Percentiles rank a stretch among this genome's conserved stretches.
These are phyloP conservation scores for Norana najaformis DNA, from an alignment of 2,888 invertebrate genomes.

Conservation along the genomic window DNA sequence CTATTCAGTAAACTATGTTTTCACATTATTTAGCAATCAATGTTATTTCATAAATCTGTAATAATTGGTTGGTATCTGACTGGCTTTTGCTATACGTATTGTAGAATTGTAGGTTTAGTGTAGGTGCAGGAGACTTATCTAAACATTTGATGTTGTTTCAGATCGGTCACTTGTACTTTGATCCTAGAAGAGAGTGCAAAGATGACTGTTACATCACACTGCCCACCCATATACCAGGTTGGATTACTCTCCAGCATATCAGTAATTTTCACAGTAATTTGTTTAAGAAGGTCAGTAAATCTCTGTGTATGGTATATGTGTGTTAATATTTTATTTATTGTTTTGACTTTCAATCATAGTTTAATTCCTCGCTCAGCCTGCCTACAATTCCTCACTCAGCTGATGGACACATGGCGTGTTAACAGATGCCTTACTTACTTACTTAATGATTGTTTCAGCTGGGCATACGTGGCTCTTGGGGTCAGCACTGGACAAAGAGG, in stretches of 20 bases:
- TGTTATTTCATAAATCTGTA: not conserved
- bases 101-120: too few relatives aligned
- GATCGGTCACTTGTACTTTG: conserved; percentile 71
- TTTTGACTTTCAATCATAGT: not conserved
- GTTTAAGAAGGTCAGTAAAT: not conserved
- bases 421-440: too few relatives aligned
- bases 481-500: conserved; percentile 70
- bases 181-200: conserved; percentile 74
- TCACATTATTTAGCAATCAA: not conserved
- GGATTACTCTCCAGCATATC: conserved; percentile 31
- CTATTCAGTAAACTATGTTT: not conserved
- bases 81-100: not conserved
- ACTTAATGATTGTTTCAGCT: conserved; percentile 63
- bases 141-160: conserved; percentile 42
- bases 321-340: not conserved
- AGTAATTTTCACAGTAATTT: not conserved
- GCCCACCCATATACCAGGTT: conserved; percentile 71
- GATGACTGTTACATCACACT: conserved; percentile 79
- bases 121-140: too few relatives aligned
- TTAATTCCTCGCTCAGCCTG: too few relatives aligned
- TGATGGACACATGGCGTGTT: too few relatives aligned
- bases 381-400: too few relatives aligned
- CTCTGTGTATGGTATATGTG: not conserved
- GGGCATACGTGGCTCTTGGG: conserved; percentile 74
- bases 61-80: not conserved